Evolutionary conservation across 2,888 invertebrate genomes (phyloP).

Genomic region (Cantharis lateralis): DNA sequence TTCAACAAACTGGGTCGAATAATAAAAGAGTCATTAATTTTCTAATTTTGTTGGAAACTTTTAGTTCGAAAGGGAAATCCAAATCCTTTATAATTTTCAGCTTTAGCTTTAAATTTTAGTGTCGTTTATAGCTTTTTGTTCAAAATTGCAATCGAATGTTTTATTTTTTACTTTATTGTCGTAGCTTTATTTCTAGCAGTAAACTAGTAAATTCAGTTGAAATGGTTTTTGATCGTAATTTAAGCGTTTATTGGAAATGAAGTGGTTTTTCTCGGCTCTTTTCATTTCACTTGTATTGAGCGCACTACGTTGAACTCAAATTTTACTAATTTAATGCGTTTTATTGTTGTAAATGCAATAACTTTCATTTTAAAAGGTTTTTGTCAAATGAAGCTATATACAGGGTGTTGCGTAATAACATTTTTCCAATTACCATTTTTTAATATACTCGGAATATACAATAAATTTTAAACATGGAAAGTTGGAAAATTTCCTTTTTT

Average conservation of each 20-base stretch:
- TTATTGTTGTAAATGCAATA: conserved; percentile 1
- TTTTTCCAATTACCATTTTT: no score
- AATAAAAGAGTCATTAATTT: conserved; percentile 15
- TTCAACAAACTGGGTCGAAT: conserved; percentile 23
- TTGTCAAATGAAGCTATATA: not conserved
- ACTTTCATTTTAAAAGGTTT: not conserved
- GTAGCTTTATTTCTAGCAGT: not conserved
- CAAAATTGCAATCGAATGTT: not conserved
- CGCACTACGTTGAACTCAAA: not conserved
- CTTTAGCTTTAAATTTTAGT: not conserved
- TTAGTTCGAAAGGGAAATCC: conserved; percentile 19
- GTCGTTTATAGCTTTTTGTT: not conserved
- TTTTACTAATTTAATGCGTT: conserved; percentile 2
- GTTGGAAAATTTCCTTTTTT: no score
- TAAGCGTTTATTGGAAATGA: not conserved
- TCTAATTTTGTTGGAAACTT: conserved; percentile 14
- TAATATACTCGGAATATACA: no score
- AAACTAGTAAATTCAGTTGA: not conserved
- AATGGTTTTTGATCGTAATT: conserved; percentile 1
- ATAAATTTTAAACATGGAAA: no score
- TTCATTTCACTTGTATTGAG: conserved; percentile 10
- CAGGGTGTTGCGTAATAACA: not conserved
- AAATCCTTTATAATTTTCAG: conserved; percentile 3
- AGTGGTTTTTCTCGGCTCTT: conserved; percentile 6
- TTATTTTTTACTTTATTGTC: not conserved